These are phyloP conservation scores for Geotrypetes seraphini DNA, from an alignment of 2,797 vertebrate genomes.

Conservation along the genomic window DNA sequence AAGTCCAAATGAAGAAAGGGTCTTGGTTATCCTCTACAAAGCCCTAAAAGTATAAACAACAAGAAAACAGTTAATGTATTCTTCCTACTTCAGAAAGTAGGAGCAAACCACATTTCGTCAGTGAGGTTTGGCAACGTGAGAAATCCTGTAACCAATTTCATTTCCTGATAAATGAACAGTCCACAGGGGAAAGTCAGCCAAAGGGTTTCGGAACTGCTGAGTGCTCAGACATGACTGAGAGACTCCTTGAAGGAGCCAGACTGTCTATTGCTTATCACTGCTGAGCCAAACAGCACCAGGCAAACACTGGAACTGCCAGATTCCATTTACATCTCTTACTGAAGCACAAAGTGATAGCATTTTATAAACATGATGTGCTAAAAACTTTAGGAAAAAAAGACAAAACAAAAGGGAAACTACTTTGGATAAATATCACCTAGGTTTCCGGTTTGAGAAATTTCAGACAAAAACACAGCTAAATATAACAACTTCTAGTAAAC, in stretches of 20 bases:
- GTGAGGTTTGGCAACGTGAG: constrained; percentile 54
- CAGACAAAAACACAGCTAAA: too few relatives aligned
- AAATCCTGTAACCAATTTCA: constrained; percentile 62
- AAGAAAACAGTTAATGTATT: constrained; percentile 30
- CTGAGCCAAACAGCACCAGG: constrained; percentile 56
- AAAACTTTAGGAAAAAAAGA: not conserved
- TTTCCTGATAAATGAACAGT: constrained; percentile 63
- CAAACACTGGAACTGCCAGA: constrained; percentile 51
- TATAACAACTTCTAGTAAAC: too few relatives aligned
- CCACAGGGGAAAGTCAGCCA: constrained; percentile 50
- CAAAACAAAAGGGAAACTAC: not conserved
- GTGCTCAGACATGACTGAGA: constrained; percentile 42
- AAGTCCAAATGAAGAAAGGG: not conserved
- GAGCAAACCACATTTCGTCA: constrained; percentile 44
- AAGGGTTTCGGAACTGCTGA: constrained; percentile 45
- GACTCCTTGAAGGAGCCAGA: constrained; percentile 72
- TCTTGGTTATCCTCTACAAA: not conserved
- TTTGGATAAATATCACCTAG: not conserved
- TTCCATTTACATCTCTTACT: constrained; percentile 29
- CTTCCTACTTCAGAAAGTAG: constrained; percentile 28
- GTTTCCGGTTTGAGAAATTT: not conserved
- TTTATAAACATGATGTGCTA: not conserved
- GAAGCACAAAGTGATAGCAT: not conserved
- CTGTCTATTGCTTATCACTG: constrained; percentile 76
- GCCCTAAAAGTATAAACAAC: not conserved